A percentile compares a stretch with the other conserved stretches of the same genome.
These are phyloP conservation scores for Hesperia comma DNA, from an alignment of 2,888 invertebrate genomes.

Conservation along the genomic window DNA sequence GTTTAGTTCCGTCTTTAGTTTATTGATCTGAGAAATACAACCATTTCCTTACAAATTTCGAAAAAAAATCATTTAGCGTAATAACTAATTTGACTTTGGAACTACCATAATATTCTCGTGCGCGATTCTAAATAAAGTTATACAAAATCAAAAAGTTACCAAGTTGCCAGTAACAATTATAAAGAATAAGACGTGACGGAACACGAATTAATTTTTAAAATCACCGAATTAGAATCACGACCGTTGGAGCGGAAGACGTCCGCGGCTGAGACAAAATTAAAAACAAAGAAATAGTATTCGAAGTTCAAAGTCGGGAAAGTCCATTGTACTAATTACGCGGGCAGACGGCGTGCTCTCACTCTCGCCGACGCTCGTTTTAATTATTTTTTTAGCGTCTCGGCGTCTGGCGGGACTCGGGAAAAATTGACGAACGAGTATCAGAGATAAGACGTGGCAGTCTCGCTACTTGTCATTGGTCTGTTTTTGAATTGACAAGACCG, in stretches of 20 bases:
- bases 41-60: too few relatives aligned
- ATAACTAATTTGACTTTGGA: too few relatives aligned
- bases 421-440: conserved; percentile 61
- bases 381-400: conserved; percentile 84
- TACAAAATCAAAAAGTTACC: too few relatives aligned
- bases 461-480: conserved; percentile 27
- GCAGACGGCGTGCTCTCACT: conserved; percentile 83
- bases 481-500: too few relatives aligned
- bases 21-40: too few relatives aligned
- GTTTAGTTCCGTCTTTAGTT: too few relatives aligned
- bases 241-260: conserved; percentile 12
- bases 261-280: conserved; percentile 51
- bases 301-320: conserved; percentile 84
- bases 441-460: conserved; percentile 42
- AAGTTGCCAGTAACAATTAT: too few relatives aligned
- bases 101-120: too few relatives aligned
- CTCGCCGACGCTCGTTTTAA: conserved; percentile 81
- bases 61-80: too few relatives aligned
- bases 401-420: conserved; percentile 81
- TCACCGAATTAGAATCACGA: neutral
- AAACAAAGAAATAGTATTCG: conserved; percentile 73
- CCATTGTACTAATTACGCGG: conserved; percentile 84
- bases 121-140: too few relatives aligned
- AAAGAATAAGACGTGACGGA: neutral
- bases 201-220: neutral